Evolutionary conservation across 2,113 vertebrate species (phyloP), one percentile per base, ranked within the genome.

Genomic region (Scomber colias): DNA sequence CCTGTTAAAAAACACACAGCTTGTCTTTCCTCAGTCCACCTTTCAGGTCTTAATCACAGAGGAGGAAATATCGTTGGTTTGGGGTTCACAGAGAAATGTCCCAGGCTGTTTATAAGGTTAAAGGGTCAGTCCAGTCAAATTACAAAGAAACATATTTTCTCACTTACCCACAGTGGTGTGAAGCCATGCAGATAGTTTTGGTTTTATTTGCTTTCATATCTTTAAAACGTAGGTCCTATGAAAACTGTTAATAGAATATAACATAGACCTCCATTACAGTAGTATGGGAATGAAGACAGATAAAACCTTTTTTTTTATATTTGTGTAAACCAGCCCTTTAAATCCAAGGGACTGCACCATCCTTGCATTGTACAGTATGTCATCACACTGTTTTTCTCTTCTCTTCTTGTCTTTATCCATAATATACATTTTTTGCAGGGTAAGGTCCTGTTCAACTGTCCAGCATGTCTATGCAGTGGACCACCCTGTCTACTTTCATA

Each of bases 61-160:
- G 59, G 64, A 82, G 73, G 76, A 79, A 76, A 69, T 75, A 53
- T 1, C 63, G 76, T 48, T 65, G 48, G 63, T 81, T 79, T 66
- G 57, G 57, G 31, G 62, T 79, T 72, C 77, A 69, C 77, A 70
- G 77, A 65, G 63, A 81, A 86, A 88, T 13, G 56, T 84, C 62
- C 86, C 46, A 35, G 45, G 56, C 50, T 78, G 77, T 86, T 81
- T 71, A 70, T 50, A 81, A 75, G 84, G 82, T 85, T 66, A 88
- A 83, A 82, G 55, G 71, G 63, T 82, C 77, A 70, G 16, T 79
- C 85, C 71, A 71, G 73, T 83, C 63, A 14, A 21, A 70, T 56
- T 62, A 70, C 65, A 64, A 54, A 66, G 56, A 71, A 60, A 59
- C 61, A 82, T 50, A 35, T 71, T 61, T 82, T 63, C 65, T 77